Evolutionary conservation across 2,113 vertebrate species (phyloP).

Genomic region (Stigmatopora argus): DNA sequence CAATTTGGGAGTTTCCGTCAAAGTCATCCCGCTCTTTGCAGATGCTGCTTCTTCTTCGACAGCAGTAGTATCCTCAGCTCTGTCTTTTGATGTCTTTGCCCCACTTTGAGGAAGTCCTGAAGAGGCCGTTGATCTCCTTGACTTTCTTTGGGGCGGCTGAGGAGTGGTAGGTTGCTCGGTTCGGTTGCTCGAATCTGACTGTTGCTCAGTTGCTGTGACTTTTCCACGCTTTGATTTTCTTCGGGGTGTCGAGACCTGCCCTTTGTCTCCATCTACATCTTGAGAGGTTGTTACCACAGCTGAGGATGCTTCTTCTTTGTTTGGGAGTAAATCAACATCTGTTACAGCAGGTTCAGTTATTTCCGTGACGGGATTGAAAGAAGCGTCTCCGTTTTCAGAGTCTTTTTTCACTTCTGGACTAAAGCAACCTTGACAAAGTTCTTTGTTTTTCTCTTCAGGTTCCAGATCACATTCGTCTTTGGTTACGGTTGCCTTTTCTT

Average conservation of each 20-base stretch:
- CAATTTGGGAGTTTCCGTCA: not conserved
- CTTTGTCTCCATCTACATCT: not conserved
- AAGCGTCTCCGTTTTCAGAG: not conserved
- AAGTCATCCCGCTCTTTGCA: not conserved
- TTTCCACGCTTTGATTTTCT: conserved; percentile 33
- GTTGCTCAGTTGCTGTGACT: not conserved
- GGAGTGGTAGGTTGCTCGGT: not conserved
- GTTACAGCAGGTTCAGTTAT: not conserved
- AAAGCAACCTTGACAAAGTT: not conserved
- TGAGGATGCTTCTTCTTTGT: not conserved
- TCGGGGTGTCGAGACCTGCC: conserved; percentile 15
- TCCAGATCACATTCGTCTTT: not conserved
- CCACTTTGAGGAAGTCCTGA: not conserved
- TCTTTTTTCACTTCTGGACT: not conserved
- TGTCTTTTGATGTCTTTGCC: not conserved
- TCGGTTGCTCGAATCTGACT: not conserved
- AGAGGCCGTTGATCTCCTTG: not conserved
- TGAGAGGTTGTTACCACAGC: not conserved
- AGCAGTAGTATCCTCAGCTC: no score
- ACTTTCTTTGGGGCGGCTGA: conserved; percentile 1
- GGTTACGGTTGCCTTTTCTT: not conserved
- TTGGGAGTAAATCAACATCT: not conserved
- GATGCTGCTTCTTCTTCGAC: not conserved
- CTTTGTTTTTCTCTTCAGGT: not conserved
- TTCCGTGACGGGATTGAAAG: not conserved